These are phyloP conservation scores for Decapterus maruadsi DNA, from an alignment of 2,797 vertebrate species.

Conservation along the genomic window DNA sequence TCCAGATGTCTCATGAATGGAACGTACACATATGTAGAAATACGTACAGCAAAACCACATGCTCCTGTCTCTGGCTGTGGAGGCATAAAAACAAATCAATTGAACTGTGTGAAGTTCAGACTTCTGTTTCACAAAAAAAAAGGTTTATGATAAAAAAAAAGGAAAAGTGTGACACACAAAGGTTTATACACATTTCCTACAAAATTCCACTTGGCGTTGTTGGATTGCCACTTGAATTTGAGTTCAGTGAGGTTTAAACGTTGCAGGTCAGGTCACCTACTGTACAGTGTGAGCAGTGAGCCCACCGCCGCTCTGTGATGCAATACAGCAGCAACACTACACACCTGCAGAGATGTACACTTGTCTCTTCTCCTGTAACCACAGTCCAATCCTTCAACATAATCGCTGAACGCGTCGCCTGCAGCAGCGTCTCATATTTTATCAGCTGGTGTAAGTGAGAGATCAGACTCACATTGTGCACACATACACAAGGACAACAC, in stretches of 20 bases:
- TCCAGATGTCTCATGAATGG: no score
- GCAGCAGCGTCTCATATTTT: constrained; percentile 15
- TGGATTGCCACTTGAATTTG: not conserved
- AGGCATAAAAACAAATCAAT: no score
- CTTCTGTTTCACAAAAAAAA: no score
- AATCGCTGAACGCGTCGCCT: constrained; percentile 13
- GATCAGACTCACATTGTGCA: not conserved
- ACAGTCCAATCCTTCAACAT: constrained; percentile 13
- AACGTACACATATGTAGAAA: no score
- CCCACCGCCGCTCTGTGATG: not conserved
- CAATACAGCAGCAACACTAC: not conserved
- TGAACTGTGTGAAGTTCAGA: not conserved
- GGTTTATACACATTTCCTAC: no score
- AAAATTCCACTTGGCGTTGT: not conserved
- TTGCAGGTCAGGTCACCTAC: not conserved
- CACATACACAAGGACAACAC: constrained; percentile 2
- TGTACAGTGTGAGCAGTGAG: no score
- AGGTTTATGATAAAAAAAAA: no score
- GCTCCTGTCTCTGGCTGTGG: no score
- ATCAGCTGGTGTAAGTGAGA: constrained; percentile 4
- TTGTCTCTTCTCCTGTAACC: not conserved
- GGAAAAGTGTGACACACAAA: no score
- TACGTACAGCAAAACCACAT: no score
- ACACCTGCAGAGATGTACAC: not conserved
- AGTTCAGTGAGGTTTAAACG: not conserved